Conservation (phyloP, 2,797 vertebrate genomes). For the Glyptemys insculpta region DNA sequence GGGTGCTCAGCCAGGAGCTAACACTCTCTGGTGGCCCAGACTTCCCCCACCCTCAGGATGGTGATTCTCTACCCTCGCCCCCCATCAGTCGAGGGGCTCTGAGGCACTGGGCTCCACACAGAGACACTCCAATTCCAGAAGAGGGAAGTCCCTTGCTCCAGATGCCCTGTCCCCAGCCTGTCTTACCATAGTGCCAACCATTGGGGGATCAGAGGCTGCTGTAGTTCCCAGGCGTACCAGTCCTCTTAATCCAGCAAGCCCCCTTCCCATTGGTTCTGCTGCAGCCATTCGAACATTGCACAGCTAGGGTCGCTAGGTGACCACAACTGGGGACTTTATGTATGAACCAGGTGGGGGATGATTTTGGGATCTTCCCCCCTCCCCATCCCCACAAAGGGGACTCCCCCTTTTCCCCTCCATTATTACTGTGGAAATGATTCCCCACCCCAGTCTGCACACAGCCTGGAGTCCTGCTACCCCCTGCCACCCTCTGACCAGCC, state of each 20-base stretch:
- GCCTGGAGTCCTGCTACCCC: neutral
- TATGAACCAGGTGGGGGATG: neutral
- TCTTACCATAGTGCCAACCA: neutral
- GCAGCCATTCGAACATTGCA: slow-evolving; percentile 69
- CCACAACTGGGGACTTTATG: accelerated
- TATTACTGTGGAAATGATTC: neutral
- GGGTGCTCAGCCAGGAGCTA: too few species aligned
- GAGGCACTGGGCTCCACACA: neutral
- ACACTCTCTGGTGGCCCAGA: too few species aligned
- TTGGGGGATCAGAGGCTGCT: neutral
- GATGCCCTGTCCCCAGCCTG: neutral
- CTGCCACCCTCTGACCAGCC: neutral
- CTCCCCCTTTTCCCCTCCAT: neutral
- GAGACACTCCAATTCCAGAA: neutral
- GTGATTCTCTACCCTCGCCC: too few species aligned
- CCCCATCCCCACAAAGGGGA: neutral
- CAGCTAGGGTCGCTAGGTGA: slow-evolving; percentile 44
- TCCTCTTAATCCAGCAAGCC: too few species aligned
- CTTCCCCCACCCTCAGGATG: too few species aligned
- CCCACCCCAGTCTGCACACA: neutral
- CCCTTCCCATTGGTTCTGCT: slow-evolving; percentile 57
- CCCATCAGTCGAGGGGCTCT: too few species aligned
- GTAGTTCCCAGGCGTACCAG: too few species aligned
- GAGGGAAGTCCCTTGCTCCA: neutral
- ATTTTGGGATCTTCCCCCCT: neutral